Conservation (phyloP, 37 sponge, comb jelly and placozoan species). For the Dysidea cf. avara region DNA sequence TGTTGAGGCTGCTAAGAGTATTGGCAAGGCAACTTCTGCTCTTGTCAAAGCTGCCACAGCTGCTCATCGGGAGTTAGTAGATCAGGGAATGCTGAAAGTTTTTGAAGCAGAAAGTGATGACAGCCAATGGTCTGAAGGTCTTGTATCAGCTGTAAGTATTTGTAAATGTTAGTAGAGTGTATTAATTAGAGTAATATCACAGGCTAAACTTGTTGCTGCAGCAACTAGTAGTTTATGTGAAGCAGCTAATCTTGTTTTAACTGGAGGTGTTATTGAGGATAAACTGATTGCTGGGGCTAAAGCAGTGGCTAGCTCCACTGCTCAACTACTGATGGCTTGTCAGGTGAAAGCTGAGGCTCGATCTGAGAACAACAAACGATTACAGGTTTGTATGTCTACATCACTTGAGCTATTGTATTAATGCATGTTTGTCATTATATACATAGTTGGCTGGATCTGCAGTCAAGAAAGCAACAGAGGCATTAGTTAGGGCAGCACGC, state of each 20-base stretch:
- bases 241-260: conserved; percentile 84
- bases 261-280: conserved; percentile 78
- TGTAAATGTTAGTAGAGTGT: too few relatives aligned
- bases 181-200: not conserved
- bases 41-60: conserved; percentile 88
- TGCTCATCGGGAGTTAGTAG: conserved; percentile 91
- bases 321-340: conserved; percentile 92
- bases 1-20: conserved; percentile 90
- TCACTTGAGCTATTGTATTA: not conserved
- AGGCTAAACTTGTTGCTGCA: conserved; percentile 92
- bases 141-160: conserved; percentile 89
- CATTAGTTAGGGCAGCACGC: conserved; percentile 84
- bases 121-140: conserved; percentile 94
- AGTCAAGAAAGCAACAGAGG: conserved; percentile 93
- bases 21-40: conserved; percentile 85
- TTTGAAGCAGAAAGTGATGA: conserved; percentile 59
- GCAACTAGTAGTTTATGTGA: conserved; percentile 94
- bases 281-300: conserved; percentile 90
- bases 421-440: too few relatives aligned
- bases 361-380: conserved; percentile 75
- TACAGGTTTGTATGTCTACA: conserved; percentile 66
- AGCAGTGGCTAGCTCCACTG: conserved; percentile 89
- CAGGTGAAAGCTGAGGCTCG: conserved; percentile 92
- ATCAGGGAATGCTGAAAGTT: conserved; percentile 79
- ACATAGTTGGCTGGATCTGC: conserved; percentile 74